Percentiles rank a stretch among this genome's conserved stretches.
Evolutionary conservation across 2,113 vertebrate species (phyloP).

Genomic region (Bubo blakistoni): DNA sequence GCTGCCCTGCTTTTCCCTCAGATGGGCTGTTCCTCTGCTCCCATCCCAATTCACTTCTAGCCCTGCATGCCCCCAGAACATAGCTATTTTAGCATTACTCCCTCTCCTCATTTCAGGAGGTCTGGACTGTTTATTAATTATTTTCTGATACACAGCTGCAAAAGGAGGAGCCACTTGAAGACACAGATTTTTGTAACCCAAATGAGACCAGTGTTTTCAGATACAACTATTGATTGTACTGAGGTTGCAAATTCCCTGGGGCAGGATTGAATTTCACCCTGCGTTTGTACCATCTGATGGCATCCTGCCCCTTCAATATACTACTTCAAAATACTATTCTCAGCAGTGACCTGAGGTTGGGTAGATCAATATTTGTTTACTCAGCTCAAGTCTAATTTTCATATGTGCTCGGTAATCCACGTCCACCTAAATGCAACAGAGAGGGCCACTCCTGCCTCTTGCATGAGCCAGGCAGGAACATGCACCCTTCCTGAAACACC

Average conservation of each 20-base stretch:
- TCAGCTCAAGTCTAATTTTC: neutral
- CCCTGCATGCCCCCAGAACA: rapidly evolving
- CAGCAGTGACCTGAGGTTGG: conserved; percentile 5
- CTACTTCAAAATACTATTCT: neutral
- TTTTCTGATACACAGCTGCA: neutral
- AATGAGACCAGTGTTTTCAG: neutral
- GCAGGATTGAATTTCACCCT: neutral
- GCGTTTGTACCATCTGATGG: neutral
- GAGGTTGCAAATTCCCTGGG: neutral
- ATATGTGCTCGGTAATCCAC: neutral
- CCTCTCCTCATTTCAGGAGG: neutral
- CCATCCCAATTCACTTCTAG: neutral
- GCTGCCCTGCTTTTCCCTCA: neutral
- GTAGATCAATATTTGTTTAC: conserved; percentile 39
- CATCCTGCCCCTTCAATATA: neutral
- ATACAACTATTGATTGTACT: neutral
- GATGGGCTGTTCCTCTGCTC: neutral
- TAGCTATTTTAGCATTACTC: neutral
- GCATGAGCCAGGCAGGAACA: neutral
- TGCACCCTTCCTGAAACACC: neutral
- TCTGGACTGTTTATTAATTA: neutral
- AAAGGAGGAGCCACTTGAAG: neutral
- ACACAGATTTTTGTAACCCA: neutral
- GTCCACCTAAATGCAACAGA: neutral
- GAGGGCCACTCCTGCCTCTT: neutral